phyloP scores from a whole-genome alignment of 2,113 vertebrate species.

The Platichthys stellatus region DNA sequence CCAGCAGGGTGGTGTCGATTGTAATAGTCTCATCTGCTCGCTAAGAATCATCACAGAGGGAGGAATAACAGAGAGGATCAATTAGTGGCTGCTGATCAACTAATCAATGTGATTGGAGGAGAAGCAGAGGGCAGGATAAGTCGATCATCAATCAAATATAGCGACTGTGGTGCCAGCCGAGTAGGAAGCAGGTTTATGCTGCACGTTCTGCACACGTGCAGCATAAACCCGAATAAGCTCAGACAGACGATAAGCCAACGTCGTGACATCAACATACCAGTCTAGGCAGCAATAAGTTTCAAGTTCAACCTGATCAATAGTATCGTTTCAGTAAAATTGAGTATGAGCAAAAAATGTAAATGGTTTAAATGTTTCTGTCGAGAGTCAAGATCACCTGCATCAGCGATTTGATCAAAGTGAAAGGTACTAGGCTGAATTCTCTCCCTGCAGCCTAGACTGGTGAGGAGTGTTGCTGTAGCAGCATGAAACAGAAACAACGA shows the following conservation, averaged over 20 bases:
- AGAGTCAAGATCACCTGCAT: neutral
- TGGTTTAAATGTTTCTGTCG: neutral
- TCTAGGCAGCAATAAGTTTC: conserved; percentile 45
- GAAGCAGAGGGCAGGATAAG: conserved; percentile 27
- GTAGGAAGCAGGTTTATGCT: conserved; percentile 55
- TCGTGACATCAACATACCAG: conserved; percentile 44
- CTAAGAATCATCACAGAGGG: conserved; percentile 76
- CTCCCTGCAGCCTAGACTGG: conserved; percentile 60
- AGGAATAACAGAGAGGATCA: conserved; percentile 32
- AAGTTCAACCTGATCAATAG: neutral
- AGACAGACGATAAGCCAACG: conserved; percentile 42
- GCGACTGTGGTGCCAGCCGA: conserved; percentile 47
- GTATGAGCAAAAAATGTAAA: neutral
- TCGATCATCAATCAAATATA: conserved; percentile 58
- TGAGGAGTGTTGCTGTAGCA: conserved; percentile 36
- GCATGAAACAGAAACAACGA: conserved; percentile 31
- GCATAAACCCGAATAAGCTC: conserved; percentile 16
- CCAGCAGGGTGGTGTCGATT: conserved; percentile 93
- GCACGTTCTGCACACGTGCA: conserved; percentile 26
- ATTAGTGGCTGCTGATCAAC: conserved; percentile 29
- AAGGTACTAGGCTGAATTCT: neutral
- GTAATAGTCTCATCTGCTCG: conserved; percentile 90
- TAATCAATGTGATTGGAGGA: conserved; percentile 18
- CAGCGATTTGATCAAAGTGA: neutral
- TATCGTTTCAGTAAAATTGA: neutral